Evolutionary conservation across 2,113 vertebrate genomes (phyloP).

Genomic region (Hyperopisus bebe): DNA sequence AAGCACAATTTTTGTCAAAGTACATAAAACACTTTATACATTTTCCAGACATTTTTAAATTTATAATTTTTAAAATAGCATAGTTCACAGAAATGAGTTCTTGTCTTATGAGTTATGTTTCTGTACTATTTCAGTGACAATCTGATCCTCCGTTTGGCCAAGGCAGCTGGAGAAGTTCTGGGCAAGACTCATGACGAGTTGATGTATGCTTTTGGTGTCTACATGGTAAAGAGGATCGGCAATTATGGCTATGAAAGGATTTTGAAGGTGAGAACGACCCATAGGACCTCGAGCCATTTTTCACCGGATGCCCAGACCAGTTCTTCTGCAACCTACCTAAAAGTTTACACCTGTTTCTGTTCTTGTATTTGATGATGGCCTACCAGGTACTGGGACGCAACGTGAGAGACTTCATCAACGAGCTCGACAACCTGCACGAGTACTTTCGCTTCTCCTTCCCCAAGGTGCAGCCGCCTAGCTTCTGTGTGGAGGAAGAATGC

Average conservation of each 20-base stretch:
- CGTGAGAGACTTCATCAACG: slow-evolving; percentile 66
- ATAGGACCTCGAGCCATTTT: background rate
- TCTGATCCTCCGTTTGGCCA: slow-evolving; percentile 59
- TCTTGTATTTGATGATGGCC: background rate
- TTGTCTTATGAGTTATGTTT: background rate
- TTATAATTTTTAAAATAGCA: background rate
- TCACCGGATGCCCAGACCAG: background rate
- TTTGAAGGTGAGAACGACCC: slow-evolving; percentile 43
- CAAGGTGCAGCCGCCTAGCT: slow-evolving; percentile 63
- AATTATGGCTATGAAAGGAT: slow-evolving; percentile 65
- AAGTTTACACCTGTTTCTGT: background rate
- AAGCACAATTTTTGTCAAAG: background rate
- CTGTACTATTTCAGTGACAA: slow-evolving; percentile 48
- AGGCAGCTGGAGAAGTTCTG: slow-evolving; percentile 63
- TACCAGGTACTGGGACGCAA: slow-evolving; percentile 57
- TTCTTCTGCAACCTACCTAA: background rate
- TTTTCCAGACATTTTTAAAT: background rate
- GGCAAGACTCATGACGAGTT: slow-evolving; percentile 65
- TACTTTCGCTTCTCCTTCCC: slow-evolving; percentile 67
- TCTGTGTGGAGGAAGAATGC: slow-evolving; percentile 64
- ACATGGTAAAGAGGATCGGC: slow-evolving; percentile 64
- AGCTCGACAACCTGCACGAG: slow-evolving; percentile 64
- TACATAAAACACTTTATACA: background rate
- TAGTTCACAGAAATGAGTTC: background rate
- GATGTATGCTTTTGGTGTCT: slow-evolving; percentile 66